A percentile compares a stretch with the other conserved stretches of the same genome.
These are phyloP conservation scores for Acrocephalus kingi DNA, from an alignment of 2,113 vertebrate genomes.

Conservation along the genomic window DNA sequence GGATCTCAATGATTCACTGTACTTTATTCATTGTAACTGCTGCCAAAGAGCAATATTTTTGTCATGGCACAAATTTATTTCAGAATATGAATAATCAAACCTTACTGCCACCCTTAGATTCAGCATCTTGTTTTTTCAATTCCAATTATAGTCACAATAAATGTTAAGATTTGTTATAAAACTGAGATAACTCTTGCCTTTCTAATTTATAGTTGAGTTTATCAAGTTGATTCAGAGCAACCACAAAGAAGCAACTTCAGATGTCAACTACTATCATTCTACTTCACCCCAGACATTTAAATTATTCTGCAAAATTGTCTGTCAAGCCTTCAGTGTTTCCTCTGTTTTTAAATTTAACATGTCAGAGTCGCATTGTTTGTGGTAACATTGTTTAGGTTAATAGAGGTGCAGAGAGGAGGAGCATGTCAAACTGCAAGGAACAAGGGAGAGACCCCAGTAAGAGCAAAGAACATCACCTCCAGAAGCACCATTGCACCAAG, in stretches of 20 bases:
- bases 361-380: not conserved
- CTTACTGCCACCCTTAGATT: not conserved
- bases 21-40: not conserved
- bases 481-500: not conserved
- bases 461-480: not conserved
- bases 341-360: not conserved
- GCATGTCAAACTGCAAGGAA: not conserved
- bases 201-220: not conserved
- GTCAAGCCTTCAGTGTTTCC: not conserved
- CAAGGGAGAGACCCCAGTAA: not conserved
- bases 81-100: not conserved
- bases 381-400: not conserved
- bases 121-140: not conserved
- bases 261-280: not conserved
- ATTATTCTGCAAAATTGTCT: slow-evolving; percentile 3
- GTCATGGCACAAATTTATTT: not conserved
- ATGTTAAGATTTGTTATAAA: slow-evolving; percentile 5
- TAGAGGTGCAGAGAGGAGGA: not conserved
- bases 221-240: not conserved
- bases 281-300: not conserved
- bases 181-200: not conserved
- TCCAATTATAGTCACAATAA: not conserved
- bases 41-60: not conserved
- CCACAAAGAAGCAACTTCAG: not conserved
- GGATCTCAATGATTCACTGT: not conserved